Base-by-base conservation (phyloP, 1,140 invertebrate species). In the Mycetomoellerius zeteki region DNA sequence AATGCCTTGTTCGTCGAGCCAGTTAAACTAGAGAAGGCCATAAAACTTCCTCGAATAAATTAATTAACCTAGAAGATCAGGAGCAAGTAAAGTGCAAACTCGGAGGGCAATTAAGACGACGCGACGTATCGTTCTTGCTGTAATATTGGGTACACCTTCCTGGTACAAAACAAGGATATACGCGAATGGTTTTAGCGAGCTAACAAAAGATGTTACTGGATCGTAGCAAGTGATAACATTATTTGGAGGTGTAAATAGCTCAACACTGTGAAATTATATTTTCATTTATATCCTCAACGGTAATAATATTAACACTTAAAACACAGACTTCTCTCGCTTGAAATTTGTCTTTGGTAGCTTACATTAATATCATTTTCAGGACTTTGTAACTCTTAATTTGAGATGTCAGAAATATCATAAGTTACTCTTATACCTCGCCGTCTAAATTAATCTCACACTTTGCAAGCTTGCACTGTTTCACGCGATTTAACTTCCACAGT, bases 21-120 rank as follows among this genome's bases (percentile, higher is more conserved):
- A 73, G 69, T 81, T 81, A 81, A 69, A 69, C 33, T 69, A 84
- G 65, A 58, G 30, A 19, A 37, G 27, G 27, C 30, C 37, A 43
- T 85, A 85, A 87, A 87, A 87, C 72, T 87, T 87, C 37, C 52
- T 52, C 71, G 86, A 85, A 87, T 87, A 87, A 85, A 87, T 87
- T 87, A 87, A 87, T 87, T 87, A 87, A 85, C 82, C 14, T 64
- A 21, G 50, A 27, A 85, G 54, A 86, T 84, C 69, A 84, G 56
- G 56, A 64, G 62, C 54, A 56, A 69, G 65, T 82, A 84, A 69
- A 71, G 37, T 72, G 78, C 52, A 84, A 84, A 19, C 50, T 72
- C 12, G 47, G 56, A 37, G 27, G 56, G 64, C 65, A 81, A 84
- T 86, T 86, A 86, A 71, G 65, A 69, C 60, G 47, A 81, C 30